Percentiles rank a stretch among this genome's conserved stretches.
phyloP scores from a whole-genome alignment of 2,113 vertebrate genomes.

The Saiga tatarica region DNA sequence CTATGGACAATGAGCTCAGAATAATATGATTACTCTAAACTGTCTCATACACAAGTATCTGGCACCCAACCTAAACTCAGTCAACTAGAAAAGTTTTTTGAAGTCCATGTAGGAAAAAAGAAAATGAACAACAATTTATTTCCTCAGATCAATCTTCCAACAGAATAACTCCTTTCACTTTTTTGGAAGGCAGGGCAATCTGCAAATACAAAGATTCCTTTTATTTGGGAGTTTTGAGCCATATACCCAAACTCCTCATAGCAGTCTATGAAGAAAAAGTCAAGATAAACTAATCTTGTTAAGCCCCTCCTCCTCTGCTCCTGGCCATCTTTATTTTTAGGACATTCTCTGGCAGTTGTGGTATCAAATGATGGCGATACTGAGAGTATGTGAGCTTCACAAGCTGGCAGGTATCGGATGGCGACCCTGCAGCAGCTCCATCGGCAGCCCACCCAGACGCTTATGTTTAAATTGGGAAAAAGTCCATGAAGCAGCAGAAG shows the following conservation, averaged over 20 bases:
- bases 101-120: not conserved
- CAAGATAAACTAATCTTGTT: not conserved
- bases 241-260: not conserved
- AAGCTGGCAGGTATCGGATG: slow-evolving; percentile 33
- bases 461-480: not conserved
- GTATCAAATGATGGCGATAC: not conserved
- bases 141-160: not conserved
- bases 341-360: slow-evolving; percentile 9
- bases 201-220: not conserved
- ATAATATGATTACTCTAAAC: slow-evolving; percentile 71
- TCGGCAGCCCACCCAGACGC: slow-evolving; percentile 21
- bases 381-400: not conserved
- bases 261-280: not conserved
- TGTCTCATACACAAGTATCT: slow-evolving; percentile 63
- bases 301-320: not conserved
- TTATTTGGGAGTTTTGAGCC: not conserved
- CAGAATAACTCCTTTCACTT: not conserved
- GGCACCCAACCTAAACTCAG: slow-evolving; percentile 56
- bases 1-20: slow-evolving; percentile 73
- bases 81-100: slow-evolving; percentile 47
- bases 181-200: not conserved
- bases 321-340: slow-evolving; percentile 56
- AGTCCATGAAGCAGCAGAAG: not conserved
- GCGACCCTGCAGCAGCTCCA: not conserved
- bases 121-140: not conserved